Percentiles rank a stretch among this genome's conserved stretches.
Conservation (phyloP, 2,797 vertebrate genomes). For the Pseudomugil gertrudae region DNA sequence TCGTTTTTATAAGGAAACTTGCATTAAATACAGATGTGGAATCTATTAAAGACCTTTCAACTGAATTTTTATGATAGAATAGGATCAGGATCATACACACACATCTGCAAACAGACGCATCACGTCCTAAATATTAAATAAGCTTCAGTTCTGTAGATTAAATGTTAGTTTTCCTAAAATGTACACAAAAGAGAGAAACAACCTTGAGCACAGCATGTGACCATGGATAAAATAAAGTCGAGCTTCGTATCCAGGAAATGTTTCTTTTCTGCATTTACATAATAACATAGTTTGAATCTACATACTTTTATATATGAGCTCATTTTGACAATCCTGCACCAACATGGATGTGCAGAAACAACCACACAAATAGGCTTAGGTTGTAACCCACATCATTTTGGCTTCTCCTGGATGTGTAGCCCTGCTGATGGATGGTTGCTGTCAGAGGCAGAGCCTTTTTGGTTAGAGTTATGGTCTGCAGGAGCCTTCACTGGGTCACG, state of each 20-base stretch:
- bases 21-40: background rate
- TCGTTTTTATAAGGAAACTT: background rate
- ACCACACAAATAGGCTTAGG: background rate
- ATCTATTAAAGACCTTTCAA: background rate
- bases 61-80: background rate
- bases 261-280: background rate
- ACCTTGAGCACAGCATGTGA: background rate
- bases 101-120: background rate
- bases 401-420: constrained; percentile 20
- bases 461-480: constrained; percentile 66
- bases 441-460: constrained; percentile 49
- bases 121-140: background rate
- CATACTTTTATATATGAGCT: background rate
- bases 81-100: background rate
- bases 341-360: constrained; percentile 11
- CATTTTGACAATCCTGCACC: constrained; percentile 16
- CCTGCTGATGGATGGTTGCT: constrained; percentile 60
- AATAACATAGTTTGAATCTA: too few relatives aligned
- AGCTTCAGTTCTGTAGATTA: background rate
- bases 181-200: too few relatives aligned
- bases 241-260: too few relatives aligned
- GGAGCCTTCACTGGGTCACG: constrained; percentile 55
- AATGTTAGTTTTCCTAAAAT: too few relatives aligned
- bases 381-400: constrained; percentile 14
- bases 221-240: too few relatives aligned